A percentile compares a stretch with the other conserved stretches of the same genome.
phyloP scores from a whole-genome alignment of 2,888 invertebrate species.

The Mylabris sibirica region DNA sequence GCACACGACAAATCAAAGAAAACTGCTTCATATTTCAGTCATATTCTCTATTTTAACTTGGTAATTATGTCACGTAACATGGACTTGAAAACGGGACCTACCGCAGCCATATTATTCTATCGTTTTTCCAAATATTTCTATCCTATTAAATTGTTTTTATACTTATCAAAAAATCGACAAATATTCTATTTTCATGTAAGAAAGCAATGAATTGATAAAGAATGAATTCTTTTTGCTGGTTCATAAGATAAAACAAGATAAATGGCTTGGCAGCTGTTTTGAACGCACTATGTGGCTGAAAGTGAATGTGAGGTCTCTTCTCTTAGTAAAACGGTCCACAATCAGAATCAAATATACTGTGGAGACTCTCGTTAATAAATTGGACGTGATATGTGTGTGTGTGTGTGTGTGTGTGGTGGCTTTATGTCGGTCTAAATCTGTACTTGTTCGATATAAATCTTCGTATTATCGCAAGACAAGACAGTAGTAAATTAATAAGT shows the following conservation, averaged over 20 bases:
- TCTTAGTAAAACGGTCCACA: constrained; percentile 11
- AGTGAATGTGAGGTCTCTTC: constrained; percentile 14
- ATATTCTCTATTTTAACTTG: constrained; percentile 31
- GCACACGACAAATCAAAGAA: constrained; percentile 33
- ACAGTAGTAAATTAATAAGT: constrained; percentile 42
- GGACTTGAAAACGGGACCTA: constrained; percentile 24
- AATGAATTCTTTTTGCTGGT: not conserved
- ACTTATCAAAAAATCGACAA: constrained; percentile 17
- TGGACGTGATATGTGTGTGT: constrained; percentile 21
- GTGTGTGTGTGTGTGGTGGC: constrained; percentile 24
- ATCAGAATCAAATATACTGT: constrained; percentile 26
- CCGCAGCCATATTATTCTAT: constrained; percentile 25
- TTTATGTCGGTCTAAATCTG: constrained; percentile 32
- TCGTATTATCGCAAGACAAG: constrained; percentile 34
- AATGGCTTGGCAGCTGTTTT: constrained; percentile 14
- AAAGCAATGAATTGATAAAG: not conserved
- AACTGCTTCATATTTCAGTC: constrained; percentile 32
- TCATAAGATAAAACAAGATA: not conserved
- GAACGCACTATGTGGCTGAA: constrained; percentile 10
- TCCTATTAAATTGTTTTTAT: constrained; percentile 17
- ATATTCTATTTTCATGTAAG: constrained; percentile 1
- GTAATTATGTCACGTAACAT: constrained; percentile 37
- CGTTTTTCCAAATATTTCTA: constrained; percentile 20
- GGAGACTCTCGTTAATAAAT: constrained; percentile 30
- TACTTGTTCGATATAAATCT: constrained; percentile 38